Evolutionary conservation across 2,888 invertebrate genomes (phyloP).

Genomic region (Clostera curtula): DNA sequence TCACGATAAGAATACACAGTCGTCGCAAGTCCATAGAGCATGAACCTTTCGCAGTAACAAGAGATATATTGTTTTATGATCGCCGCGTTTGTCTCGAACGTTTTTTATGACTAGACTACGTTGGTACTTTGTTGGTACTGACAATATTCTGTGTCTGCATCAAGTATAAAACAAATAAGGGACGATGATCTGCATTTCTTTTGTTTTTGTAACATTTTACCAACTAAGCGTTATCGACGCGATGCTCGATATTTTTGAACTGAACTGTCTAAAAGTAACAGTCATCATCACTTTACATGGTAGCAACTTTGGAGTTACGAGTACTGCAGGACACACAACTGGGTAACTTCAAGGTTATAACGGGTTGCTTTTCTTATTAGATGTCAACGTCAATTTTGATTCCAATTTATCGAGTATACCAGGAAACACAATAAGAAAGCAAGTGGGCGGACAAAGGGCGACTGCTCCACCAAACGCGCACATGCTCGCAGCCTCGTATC

Average conservation of each 20-base stretch:
- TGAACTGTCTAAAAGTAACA: conserved; percentile 20
- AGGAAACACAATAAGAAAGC: conserved; percentile 68
- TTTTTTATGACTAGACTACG: too few relatives aligned
- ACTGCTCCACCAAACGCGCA: conserved; percentile 66
- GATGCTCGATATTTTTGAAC: too few relatives aligned
- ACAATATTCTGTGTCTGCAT: conserved; percentile 1
- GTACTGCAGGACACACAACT: conserved; percentile 66
- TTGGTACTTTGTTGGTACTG: neutral
- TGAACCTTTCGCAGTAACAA: too few relatives aligned
- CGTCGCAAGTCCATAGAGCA: conserved; percentile 70
- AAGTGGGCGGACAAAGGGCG: conserved; percentile 63
- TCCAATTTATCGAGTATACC: conserved; percentile 20
- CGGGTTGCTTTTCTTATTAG: conserved; percentile 66
- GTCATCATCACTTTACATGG: conserved; percentile 43
- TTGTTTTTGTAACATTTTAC: conserved; percentile 5
- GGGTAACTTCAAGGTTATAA: conserved; percentile 53
- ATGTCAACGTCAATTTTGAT: conserved; percentile 29
- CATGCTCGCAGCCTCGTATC: conserved; percentile 75
- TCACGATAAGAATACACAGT: conserved; percentile 65
- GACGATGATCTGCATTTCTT: conserved; percentile 27
- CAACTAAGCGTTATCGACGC: too few relatives aligned
- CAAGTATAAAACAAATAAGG: conserved; percentile 9
- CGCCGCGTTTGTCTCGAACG: too few relatives aligned
- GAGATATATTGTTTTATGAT: too few relatives aligned
- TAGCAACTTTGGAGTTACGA: conserved; percentile 70